Evolutionary conservation across 2,113 vertebrate species (phyloP).

Genomic region (Bubo blakistoni): DNA sequence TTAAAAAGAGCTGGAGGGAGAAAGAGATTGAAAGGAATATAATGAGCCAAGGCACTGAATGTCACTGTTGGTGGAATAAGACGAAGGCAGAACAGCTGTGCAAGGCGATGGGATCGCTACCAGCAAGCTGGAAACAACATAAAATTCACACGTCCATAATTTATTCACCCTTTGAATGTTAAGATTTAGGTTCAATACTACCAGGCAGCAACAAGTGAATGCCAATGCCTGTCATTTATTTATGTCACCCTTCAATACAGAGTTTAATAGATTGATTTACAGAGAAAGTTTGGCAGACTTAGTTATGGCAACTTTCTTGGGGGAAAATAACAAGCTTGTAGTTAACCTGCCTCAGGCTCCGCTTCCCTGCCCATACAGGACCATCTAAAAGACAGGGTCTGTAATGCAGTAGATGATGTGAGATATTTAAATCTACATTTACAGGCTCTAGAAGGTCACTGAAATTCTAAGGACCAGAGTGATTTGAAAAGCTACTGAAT

Average conservation of each 20-base stretch:
- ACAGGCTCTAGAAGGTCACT: background rate
- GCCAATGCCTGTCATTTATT: background rate
- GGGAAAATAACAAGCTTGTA: background rate
- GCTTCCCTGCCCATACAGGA: accelerated
- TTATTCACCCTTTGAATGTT: background rate
- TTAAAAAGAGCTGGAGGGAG: constrained; percentile 1
- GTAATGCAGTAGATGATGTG: background rate
- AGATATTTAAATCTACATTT: background rate
- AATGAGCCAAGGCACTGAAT: background rate
- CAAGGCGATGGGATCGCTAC: background rate
- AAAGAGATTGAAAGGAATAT: background rate
- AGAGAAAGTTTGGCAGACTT: background rate
- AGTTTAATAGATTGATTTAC: background rate
- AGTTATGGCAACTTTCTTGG: background rate
- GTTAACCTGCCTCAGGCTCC: background rate
- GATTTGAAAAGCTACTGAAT: background rate
- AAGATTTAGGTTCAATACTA: background rate
- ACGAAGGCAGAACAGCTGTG: constrained; percentile 19
- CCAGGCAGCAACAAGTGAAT: background rate
- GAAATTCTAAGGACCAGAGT: background rate
- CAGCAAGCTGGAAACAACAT: background rate
- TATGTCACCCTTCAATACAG: background rate
- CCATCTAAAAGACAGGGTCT: background rate
- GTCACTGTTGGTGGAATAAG: background rate
- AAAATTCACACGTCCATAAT: background rate